phyloP scores from a whole-genome alignment of 2,113 vertebrate genomes.

The Castor canadensis region DNA sequence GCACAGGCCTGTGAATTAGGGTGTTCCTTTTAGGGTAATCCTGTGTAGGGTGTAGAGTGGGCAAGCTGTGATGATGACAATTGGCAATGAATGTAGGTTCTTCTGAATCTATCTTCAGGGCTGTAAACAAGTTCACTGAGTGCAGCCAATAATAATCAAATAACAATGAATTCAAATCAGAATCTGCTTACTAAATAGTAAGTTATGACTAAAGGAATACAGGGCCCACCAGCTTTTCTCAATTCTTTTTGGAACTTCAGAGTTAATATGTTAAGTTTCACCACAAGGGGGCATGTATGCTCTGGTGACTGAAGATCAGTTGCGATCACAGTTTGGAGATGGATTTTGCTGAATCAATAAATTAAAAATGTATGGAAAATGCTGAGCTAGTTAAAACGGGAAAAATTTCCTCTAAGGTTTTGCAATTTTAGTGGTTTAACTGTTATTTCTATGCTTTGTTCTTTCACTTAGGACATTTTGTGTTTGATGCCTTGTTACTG shows the following conservation, averaged over 20 bases:
- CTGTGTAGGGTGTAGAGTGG: rapidly evolving
- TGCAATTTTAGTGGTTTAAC: neutral
- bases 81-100: neutral
- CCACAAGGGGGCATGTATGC: conserved; percentile 62
- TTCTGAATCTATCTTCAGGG: neutral
- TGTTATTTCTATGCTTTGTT: neutral
- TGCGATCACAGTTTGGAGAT: neutral
- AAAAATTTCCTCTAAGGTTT: neutral
- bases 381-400: conserved; percentile 16
- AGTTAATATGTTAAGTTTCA: neutral
- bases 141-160: neutral
- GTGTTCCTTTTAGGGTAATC: neutral
- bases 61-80: neutral
- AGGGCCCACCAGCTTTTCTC: neutral
- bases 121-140: neutral
- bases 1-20: neutral
- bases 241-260: neutral
- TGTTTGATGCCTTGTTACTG: neutral
- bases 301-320: neutral
- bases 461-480: neutral
- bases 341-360: conserved; percentile 50
- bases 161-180: neutral
- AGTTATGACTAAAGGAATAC: neutral
- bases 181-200: neutral
- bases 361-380: neutral